phyloP scores from a whole-genome alignment of 2,797 vertebrate species.

The Syndactyla subalaris region DNA sequence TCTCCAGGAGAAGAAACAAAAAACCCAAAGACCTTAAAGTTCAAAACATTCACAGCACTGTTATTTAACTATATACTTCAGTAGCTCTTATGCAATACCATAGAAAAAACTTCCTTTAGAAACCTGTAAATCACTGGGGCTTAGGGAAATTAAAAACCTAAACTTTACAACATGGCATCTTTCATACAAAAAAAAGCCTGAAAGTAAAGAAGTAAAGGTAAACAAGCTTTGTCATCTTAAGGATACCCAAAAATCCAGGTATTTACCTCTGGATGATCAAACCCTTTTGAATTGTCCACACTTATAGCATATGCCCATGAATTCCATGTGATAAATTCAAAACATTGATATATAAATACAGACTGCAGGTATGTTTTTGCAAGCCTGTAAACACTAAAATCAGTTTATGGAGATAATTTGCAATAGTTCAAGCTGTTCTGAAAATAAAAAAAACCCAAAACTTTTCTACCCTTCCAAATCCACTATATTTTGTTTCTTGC shows the following conservation, averaged over 20 bases:
- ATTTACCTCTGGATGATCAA: neutral
- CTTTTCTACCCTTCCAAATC: neutral
- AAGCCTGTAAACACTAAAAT: neutral
- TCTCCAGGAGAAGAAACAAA: neutral
- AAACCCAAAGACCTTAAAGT: neutral
- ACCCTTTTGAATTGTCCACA: neutral
- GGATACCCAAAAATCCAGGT: neutral
- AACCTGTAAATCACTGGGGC: neutral
- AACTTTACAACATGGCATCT: neutral
- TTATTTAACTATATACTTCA: neutral
- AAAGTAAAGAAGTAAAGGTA: neutral
- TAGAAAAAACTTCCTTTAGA: neutral
- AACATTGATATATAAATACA: neutral
- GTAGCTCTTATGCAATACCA: neutral
- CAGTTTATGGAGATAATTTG: neutral
- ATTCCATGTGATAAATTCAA: neutral
- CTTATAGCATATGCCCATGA: fast-evolving
- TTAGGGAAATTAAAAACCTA: neutral
- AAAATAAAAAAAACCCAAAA: neutral
- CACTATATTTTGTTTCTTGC: neutral
- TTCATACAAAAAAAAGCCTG: neutral
- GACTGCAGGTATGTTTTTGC: neutral
- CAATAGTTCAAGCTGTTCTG: neutral
- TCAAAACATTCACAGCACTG: neutral
- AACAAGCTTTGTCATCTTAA: neutral